Base-by-base conservation (phyloP, 2,888 invertebrate genomes). In the Acanthoscelides obtectus region DNA sequence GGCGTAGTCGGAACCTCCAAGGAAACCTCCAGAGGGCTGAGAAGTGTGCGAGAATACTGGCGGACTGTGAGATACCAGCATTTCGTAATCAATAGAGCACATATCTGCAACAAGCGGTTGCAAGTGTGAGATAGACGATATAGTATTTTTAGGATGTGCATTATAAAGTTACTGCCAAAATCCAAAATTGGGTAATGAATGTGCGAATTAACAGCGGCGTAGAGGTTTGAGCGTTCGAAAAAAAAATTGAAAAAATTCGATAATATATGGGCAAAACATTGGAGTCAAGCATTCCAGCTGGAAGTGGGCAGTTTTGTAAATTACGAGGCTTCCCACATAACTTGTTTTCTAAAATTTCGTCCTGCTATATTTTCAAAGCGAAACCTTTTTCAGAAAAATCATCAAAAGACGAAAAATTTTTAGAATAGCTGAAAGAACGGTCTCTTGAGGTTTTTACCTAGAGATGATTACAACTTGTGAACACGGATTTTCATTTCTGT, bases 11-110 rank as follows among this genome's bases (percentile, higher is more conserved):
- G 89, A 45, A 45, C 45, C 17, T 45, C 1, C 84, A 63, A 91
- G 84, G 72, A 80, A 78, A 83, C 90, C 90, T 76, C 89, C 88
- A 76, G 89, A 88, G 73, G 89, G 89, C 64, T 91, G 91, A 4
- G 92, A 92, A 83, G 92, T 91, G 86, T 89, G 90, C 74, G 91
- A 91, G 87, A 91, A 92, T 79, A 89, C 87, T 72, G 90, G 89
- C 69, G 92, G 93, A 83, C 90, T 88, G 83, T 90, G 91, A 77
- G 92, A 91, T 74, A 92, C 89, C 81, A 92, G 87, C 87, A 92
- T 88, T 77, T 85, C 85, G 83, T 83, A 85, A 72, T 85, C 79
- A 77, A 81, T 81, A 69, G 82, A 83, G 77, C 81, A 83, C 83
- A 83, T 83, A 20, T n/a, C 45, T 25, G 22, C 2, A 67, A 67